Evolutionary conservation across 2,113 vertebrate species (phyloP), one percentile per base, ranked within the genome.

Genomic region (Channa argus): DNA sequence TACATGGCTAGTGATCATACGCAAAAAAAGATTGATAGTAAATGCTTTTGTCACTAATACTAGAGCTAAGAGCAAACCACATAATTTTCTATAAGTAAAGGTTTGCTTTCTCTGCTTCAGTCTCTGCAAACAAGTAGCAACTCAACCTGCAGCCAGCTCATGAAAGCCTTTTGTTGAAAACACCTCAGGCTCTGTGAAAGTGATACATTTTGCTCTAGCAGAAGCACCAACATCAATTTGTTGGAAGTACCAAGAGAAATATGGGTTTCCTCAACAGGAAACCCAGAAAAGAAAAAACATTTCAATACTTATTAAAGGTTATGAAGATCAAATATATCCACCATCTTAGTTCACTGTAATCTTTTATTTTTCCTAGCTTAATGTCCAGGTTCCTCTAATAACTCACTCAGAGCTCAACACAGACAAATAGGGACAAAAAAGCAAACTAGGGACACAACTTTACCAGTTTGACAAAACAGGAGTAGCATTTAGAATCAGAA

Each of bases 121-220:
- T 60, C 34, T 70, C 59, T 39, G 5, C 43, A 60, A 65, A 53
- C 39, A 33, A 50, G n/a, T 39, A 63, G 71, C 79, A 63, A 77
- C 50, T 81, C 67, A 72, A 63, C 52, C 63, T 45, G 66, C 5
- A 66, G 61, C 59, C 36, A 50, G 24, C 53, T 71, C 66, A 58
- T 71, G 62, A 74, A 67, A 44, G 45, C 69, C 43, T 60, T 71
- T 52, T 36, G 67, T 39, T 70, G 46, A 66, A 39, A 83, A 59
- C 68, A 79, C 47, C 51, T 72, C 62, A 58, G 66, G 65, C 62
- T 75, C 68, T 58, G 5, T 56, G 36, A 58, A 38, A 45, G 13
- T 44, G 43, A 47, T 64, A 47, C 37, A 41, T 63, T 74, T 54
- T 37, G 4, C 62, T n/a, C 52, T 13, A 53, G 47, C 70, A 58